Base-by-base conservation (phyloP, 2,888 invertebrate genomes). In the Brenthis hecate region DNA sequence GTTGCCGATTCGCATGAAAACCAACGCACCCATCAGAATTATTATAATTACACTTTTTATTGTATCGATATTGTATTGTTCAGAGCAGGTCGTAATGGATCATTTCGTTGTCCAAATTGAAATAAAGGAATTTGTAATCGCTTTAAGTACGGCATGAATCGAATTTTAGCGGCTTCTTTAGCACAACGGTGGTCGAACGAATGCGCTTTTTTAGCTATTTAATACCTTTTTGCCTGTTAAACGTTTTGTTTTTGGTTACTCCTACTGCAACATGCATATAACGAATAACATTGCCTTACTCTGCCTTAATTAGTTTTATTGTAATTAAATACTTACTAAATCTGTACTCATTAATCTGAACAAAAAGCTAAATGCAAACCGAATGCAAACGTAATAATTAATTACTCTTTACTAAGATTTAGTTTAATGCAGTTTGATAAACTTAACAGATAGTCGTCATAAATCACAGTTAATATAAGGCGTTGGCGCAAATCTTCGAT, bases 61-160 rank as follows among this genome's bases (percentile, higher is more conserved):
- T 53, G 47, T 69, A 68, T 68, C 69, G 72, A 64, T 73, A 67
- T 66, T 58, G 56, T 64, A 61, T 66, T 55, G 54, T 64, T 23
- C 51, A 48, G 36, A 67, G 51, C 73, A 53, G 69, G 62, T 68
- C 56, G 51, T 68, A 55, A 66, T 69, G 58, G 68, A 66, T 72
- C 68, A 72, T 74, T 74, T 73, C 61, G 67, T 68, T 70, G 71
- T 67, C 72, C 71, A 73, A 74, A 72, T 73, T 69, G 66, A 71
- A 67, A 65, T 61, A 65, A 53, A 70, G 66, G 74, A 69, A 74
- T 74, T 71, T 70, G 66, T 68, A 73, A 71, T 73, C 68, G 62
- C 69, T 68, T 68, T 50, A 57, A 60, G 54, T 69, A 69, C 66
- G 64, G 66, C 68, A 68, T 64, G 70, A 58, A 71, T 65, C 61